Percentiles rank a stretch among this genome's conserved stretches.
These are phyloP conservation scores for Novumbra hubbsi DNA, from an alignment of 2,797 vertebrate genomes.

Conservation along the genomic window DNA sequence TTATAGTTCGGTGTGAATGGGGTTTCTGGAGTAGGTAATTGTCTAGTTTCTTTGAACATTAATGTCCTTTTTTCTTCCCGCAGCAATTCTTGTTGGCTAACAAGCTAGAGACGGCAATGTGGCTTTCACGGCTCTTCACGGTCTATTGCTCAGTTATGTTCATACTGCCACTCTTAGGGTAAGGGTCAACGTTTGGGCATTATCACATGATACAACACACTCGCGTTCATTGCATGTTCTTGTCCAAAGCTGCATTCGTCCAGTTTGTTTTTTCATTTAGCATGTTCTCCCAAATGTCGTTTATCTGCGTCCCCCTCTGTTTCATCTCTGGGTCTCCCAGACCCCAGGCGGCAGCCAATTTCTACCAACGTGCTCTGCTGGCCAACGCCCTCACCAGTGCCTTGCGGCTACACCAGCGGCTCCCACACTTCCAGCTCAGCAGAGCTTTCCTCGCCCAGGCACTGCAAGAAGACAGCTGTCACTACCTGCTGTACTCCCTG, in stretches of 20 bases:
- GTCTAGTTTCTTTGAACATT: background rate
- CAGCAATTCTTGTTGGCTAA: conserved; percentile 96
- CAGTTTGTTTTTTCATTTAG: background rate
- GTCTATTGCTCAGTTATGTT: conserved; percentile 97
- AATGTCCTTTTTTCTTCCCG: conserved; percentile 34
- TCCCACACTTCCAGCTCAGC: conserved; percentile 94
- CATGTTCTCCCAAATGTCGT: background rate
- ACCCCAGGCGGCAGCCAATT: conserved; percentile 92
- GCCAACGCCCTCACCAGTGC: conserved; percentile 98
- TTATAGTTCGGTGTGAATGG: background rate
- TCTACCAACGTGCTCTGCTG: conserved; percentile 96
- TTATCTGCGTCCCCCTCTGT: background rate
- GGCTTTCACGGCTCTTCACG: conserved; percentile 95
- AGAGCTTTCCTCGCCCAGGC: conserved; percentile 92
- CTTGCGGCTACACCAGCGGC: conserved; percentile 91
- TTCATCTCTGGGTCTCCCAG: conserved; percentile 61
- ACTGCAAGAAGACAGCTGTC: conserved; percentile 95
- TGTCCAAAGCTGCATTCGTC: background rate
- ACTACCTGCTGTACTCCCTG: conserved; percentile 96
- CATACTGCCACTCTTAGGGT: conserved; percentile 95
- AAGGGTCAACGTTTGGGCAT: conserved; percentile 60
- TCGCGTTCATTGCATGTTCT: background rate
- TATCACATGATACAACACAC: background rate
- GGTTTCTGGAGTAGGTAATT: background rate
- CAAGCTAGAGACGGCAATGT: conserved; percentile 98